Base-by-base conservation (phyloP, 1,140 invertebrate species). In the Spodoptera litura region DNA sequence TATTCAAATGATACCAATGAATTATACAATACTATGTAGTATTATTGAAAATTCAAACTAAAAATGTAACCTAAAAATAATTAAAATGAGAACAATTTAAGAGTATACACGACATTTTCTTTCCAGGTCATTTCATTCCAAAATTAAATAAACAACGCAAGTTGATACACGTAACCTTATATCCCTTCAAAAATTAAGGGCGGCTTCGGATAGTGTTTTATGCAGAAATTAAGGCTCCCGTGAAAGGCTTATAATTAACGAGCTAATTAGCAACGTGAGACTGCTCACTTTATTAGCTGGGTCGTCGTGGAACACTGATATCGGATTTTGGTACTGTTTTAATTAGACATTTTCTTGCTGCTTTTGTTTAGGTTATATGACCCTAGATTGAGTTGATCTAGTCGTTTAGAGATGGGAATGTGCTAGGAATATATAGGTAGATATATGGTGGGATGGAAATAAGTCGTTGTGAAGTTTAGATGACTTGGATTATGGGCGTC, bases 181-280 rank as follows among this genome's bases (percentile, higher is more conserved):
- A 93, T 85, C 88, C 85, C 85, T 85, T 89, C 87, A 92, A 90
- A 92, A 91, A 89, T 89, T 81, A 87, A 85, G 74, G 80, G 73
- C 80, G 72, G 79, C 81, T 75, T 85, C 80, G 81, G 78, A 88
- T 88, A 87, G 87, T 90, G 86, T 89, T 91, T 92, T 92, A 91
- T 90, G 88, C 86, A 84, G 86, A 91, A 94, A 93, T 93, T 93
- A 93, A 94, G 90, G 88, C 87, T 89, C 80, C 86, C 89, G 88
- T 90, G 91, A 89, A 89, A 89, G 92, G 89, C 89, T 94, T 92
- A 94, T 93, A 93, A 93, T 92, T 88, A 93, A 94, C 87, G 87
- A 64, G 84, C 90, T 93, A 93, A 94, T 93, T 93, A 94, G 91
- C 83, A 93, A 94, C 90, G 87, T 89, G 92, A 93, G 89, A 90